These are phyloP conservation scores for Cotesia vestalis DNA, from an alignment of 1,140 invertebrate species.

Conservation along the genomic window DNA sequence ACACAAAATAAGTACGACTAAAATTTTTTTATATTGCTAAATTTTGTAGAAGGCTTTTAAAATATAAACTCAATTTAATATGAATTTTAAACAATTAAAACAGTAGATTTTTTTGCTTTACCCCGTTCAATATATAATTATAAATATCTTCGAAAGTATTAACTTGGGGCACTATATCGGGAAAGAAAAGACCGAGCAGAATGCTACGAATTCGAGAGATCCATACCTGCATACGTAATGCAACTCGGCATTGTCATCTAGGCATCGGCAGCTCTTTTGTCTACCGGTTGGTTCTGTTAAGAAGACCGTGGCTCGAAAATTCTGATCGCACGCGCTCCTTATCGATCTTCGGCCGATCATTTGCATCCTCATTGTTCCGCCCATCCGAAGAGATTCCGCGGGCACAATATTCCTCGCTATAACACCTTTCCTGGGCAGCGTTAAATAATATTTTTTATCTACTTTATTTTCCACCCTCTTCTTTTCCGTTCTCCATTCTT, in stretches of 20 bases:
- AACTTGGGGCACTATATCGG: neutral
- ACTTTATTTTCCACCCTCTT: conserved; percentile 2
- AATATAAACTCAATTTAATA: too few species aligned
- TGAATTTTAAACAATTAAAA: too few species aligned
- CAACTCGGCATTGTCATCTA: conserved; percentile 59
- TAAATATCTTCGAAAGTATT: too few species aligned
- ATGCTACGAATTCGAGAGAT: conserved; percentile 65
- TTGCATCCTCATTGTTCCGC: conserved; percentile 66
- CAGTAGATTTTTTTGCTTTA: too few species aligned
- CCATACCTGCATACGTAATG: conserved; percentile 65
- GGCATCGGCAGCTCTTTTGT: conserved; percentile 39
- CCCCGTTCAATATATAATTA: too few species aligned
- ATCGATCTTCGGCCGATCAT: conserved; percentile 67
- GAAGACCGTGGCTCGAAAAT: conserved; percentile 54
- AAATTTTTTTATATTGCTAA: too few species aligned
- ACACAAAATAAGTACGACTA: too few species aligned
- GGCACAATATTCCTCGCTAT: conserved; percentile 47
- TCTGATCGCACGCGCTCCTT: conserved; percentile 60
- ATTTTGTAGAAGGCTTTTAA: too few species aligned
- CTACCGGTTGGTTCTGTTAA: conserved; percentile 39
- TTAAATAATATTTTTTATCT: conserved; percentile 8
- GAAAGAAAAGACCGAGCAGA: conserved; percentile 46
- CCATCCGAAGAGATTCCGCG: conserved; percentile 58
- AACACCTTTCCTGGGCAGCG: conserved; percentile 19
- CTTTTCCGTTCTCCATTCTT: too few species aligned